These are phyloP conservation scores for Dryobota labecula DNA, from an alignment of 2,888 invertebrate species.

Conservation along the genomic window DNA sequence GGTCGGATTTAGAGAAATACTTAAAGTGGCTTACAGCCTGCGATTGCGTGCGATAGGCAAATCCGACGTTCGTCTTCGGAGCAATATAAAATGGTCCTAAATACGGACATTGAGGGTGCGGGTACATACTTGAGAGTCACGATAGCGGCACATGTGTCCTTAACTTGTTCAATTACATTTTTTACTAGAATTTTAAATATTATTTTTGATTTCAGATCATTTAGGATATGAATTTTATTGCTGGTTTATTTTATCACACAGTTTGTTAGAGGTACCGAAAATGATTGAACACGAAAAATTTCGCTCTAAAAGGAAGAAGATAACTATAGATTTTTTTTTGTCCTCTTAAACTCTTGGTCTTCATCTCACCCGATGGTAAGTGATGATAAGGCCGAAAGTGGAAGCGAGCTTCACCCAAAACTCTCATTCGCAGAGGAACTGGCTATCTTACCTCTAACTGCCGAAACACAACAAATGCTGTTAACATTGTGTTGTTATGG, in stretches of 20 bases:
- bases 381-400: too few species aligned
- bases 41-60: conserved; percentile 86
- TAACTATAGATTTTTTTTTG: too few species aligned
- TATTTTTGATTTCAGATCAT: not conserved
- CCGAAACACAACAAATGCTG: too few species aligned
- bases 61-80: conserved; percentile 77
- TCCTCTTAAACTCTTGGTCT: too few species aligned
- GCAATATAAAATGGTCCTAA: conserved; percentile 77
- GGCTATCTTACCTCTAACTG: too few species aligned
- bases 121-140: conserved; percentile 41
- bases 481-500: too few species aligned
- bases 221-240: not conserved
- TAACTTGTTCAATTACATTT: conserved; percentile 13
- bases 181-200: not conserved
- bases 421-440: too few species aligned
- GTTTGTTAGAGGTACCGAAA: not conserved
- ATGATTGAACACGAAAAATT: too few species aligned
- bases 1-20: conserved; percentile 81
- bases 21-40: conserved; percentile 84
- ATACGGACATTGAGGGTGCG: conserved; percentile 69
- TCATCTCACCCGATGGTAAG: too few species aligned
- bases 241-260: not conserved
- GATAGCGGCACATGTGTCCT: conserved; percentile 30
- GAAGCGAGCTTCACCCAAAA: too few species aligned
- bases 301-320: too few species aligned